Percentiles rank a stretch among this genome's conserved stretches.
phyloP scores from a whole-genome alignment of 2,797 vertebrate genomes.

The Spinus olivaceus region DNA sequence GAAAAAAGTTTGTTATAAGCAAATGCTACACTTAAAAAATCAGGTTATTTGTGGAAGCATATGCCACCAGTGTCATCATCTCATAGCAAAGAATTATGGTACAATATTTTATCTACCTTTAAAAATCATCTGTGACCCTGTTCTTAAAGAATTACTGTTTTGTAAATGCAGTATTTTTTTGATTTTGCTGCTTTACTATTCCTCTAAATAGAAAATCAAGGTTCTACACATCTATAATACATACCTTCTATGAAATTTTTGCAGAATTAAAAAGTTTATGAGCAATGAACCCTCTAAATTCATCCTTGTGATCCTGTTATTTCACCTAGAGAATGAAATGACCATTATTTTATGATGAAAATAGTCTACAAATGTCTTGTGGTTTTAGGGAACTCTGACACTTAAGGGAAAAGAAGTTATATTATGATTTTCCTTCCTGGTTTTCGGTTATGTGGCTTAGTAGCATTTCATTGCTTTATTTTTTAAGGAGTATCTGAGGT shows the following conservation, averaged over 20 bases:
- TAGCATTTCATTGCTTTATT: background rate
- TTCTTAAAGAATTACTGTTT: background rate
- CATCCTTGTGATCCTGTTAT: background rate
- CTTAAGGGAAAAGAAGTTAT: background rate
- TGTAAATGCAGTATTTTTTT: background rate
- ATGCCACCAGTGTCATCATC: background rate
- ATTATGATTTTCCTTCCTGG: background rate
- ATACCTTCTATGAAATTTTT: background rate
- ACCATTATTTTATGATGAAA: slow-evolving; percentile 19
- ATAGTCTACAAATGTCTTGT: background rate
- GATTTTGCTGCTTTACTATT: background rate
- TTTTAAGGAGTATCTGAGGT: accelerated
- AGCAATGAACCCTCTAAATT: background rate
- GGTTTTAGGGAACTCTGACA: background rate
- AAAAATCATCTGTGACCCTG: background rate
- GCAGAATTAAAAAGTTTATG: background rate
- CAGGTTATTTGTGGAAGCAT: background rate
- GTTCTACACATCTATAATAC: background rate
- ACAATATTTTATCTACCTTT: background rate
- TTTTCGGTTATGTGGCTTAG: background rate
- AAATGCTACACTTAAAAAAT: background rate
- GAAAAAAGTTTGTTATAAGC: background rate
- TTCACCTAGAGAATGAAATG: background rate
- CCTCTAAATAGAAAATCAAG: background rate
- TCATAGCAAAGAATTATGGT: background rate